These are phyloP conservation scores for Thryonomys swinderianus DNA, from an alignment of 2,113 vertebrate species.

Conservation along the genomic window DNA sequence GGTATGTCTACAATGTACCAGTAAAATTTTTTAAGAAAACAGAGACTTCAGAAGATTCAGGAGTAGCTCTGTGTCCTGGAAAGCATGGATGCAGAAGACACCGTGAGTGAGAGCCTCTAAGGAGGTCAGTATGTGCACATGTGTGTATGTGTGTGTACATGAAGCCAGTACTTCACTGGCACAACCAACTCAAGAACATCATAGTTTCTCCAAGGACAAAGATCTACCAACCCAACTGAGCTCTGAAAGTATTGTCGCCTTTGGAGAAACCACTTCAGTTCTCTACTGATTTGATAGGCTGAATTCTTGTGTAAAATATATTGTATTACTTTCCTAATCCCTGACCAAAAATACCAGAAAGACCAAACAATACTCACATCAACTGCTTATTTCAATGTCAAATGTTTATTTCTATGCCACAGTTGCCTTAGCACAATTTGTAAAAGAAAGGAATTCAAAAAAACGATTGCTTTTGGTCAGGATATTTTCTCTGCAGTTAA, in stretches of 20 bases:
- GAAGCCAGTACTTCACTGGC: background rate
- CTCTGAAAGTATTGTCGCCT: background rate
- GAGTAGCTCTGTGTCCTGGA: background rate
- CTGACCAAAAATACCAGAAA: constrained; percentile 73
- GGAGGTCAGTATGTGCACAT: background rate
- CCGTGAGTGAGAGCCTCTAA: background rate
- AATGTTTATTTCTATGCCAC: constrained; percentile 82
- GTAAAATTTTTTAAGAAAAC: no score
- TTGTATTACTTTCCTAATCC: constrained; percentile 33
- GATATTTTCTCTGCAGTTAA: constrained; percentile 72
- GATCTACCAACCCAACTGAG: background rate
- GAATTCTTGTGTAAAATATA: background rate
- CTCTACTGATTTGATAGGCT: background rate
- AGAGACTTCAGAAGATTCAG: background rate
- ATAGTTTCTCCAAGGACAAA: background rate
- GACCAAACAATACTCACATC: constrained; percentile 78
- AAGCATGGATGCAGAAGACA: background rate
- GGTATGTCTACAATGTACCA: no score
- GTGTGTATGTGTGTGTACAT: no score
- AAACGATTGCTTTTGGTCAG: constrained; percentile 59
- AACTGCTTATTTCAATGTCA: constrained; percentile 79
- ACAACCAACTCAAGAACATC: background rate
- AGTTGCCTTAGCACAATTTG: constrained; percentile 79
- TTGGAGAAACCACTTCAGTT: constrained; percentile 49
- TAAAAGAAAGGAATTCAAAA: constrained; percentile 69